Conservation (phyloP, 2,113 vertebrate species). For the human (Homo sapiens) region DNA sequence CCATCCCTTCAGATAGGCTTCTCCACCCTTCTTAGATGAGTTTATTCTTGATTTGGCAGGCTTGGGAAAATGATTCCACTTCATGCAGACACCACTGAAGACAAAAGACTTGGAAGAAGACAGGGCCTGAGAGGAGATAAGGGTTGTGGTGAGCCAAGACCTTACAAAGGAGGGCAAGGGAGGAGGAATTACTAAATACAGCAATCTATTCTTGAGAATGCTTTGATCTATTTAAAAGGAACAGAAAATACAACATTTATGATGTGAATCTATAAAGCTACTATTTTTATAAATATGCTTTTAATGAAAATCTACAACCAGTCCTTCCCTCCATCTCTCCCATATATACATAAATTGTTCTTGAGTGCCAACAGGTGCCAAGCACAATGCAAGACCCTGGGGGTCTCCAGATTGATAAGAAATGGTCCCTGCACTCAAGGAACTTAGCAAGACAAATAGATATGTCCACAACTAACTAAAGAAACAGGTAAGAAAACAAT, state of each 20-base stretch:
- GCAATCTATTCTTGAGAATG: neutral
- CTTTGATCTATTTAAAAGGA: neutral
- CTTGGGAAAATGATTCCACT: neutral
- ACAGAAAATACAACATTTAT: neutral
- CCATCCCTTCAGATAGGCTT: neutral
- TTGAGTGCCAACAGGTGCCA: neutral
- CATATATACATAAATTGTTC: neutral
- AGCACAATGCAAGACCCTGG: neutral
- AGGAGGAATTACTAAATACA: neutral
- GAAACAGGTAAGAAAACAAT: neutral
- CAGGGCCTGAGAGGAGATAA: neutral
- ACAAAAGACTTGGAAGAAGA: neutral
- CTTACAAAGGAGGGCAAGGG: neutral
- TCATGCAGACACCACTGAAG: neutral
- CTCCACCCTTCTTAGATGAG: neutral
- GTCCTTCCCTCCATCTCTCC: neutral
- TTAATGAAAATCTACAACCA: neutral
- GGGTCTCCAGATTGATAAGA: neutral
- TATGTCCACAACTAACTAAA: neutral
- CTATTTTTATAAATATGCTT: neutral
- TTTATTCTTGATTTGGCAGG: neutral
- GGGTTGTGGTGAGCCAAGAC: neutral
- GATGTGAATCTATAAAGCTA: neutral
- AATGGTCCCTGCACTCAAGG: neutral
- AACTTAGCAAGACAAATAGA: neutral